phyloP scores from a whole-genome alignment of 2,113 vertebrate genomes.

The Bothrops jararaca region DNA sequence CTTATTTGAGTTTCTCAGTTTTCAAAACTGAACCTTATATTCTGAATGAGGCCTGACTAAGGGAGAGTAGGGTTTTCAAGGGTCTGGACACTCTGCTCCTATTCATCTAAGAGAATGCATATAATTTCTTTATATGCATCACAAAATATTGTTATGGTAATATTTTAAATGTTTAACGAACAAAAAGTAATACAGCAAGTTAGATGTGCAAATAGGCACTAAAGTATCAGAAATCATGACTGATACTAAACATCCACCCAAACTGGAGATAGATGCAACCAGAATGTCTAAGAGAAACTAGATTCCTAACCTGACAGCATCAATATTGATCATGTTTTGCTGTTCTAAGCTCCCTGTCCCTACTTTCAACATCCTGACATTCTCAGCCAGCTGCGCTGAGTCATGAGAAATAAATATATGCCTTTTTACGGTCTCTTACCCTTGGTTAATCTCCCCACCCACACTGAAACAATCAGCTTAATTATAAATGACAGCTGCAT shows the following conservation, averaged over 20 bases:
- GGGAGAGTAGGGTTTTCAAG: not conserved
- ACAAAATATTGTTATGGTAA: not conserved
- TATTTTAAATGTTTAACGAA: not conserved
- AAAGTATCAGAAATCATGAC: not conserved
- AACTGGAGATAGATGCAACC: not conserved
- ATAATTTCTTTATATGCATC: not conserved
- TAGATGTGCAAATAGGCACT: not conserved
- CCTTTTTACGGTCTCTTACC: conserved; percentile 48
- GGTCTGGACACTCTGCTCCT: not conserved
- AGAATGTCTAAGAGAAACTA: not conserved
- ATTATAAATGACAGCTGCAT: conserved; percentile 50
- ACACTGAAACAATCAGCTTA: conserved; percentile 41
- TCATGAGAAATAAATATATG: conserved; percentile 40
- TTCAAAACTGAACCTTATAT: not conserved
- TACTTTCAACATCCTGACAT: conserved; percentile 37
- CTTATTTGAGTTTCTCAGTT: not conserved
- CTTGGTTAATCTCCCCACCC: conserved; percentile 40
- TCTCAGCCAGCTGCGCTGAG: conserved; percentile 45
- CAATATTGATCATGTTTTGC: conserved; percentile 4
- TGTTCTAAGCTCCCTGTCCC: not conserved
- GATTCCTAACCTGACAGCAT: not conserved
- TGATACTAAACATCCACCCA: not conserved
- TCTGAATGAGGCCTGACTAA: not conserved
- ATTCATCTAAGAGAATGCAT: not conserved
- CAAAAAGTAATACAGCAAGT: not conserved